Evolutionary conservation across 2,797 vertebrate genomes (phyloP), one percentile per base, ranked within the genome.

Genomic region (Acanthurus tractus): DNA sequence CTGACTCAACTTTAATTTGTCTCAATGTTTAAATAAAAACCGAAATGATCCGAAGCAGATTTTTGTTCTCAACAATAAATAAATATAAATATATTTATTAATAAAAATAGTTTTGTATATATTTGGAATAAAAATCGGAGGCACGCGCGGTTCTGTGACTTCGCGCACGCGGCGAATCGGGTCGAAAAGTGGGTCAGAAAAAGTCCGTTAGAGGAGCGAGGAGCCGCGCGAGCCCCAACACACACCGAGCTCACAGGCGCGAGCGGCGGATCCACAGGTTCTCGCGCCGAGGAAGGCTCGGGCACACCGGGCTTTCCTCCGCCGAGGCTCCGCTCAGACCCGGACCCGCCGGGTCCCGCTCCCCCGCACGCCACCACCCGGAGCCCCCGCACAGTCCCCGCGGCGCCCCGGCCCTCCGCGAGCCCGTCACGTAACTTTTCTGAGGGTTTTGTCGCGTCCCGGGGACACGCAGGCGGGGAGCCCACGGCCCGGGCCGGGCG

Each of bases 391-490:
- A 14, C n/a, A 8, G 8, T 1, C 42, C 1, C 1, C 20, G 17
- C 14, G 23, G 9, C 8, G 38, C 2, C 8, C 1, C 0, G 0
- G 34, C 22, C 20, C 45, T 59, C 53, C 58, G 5, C 18, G 13
- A 44, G 56, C 36, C 46, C 62, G 36, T 7, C 36, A 49, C 3
- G 57, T 8, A 76, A 81, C 63, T 78, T 83, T 74, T 29, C 4
- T 0, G 25, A 8, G 23, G n/a, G 11, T 1, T 58, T 7, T 49
- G 44, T 40, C 11, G 52, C 25, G 70, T 23, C 38, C n/a, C 10
- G 22, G 44, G 48, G 48, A 17, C 58, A 11, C 25, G 63, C 63
- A 52, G 48, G n/a, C 45, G 18, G 42, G 68, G 25, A 38, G 22
- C 52, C 55, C 56, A 40, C 63, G 38, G 25, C 23, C 55, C 63